A percentile compares a stretch with the other conserved stretches of the same genome.
Evolutionary conservation across 2,888 invertebrate species (phyloP).

Genomic region (Pandemis corylana): DNA sequence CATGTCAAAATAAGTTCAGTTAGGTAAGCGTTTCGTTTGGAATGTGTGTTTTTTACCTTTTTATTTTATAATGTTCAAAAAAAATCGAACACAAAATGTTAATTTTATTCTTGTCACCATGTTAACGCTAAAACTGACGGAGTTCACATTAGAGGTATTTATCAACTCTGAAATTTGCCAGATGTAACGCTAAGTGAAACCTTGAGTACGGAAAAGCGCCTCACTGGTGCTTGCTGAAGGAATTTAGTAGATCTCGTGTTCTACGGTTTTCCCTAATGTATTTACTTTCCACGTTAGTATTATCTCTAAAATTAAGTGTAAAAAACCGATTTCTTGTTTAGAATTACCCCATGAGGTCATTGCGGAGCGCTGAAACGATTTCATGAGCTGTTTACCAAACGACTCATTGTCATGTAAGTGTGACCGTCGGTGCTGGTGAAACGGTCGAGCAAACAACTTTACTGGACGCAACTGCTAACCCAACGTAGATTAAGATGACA

Average conservation of each 20-base stretch:
- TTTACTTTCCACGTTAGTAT: conserved; percentile 15
- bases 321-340: conserved; percentile 6
- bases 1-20: too few relatives aligned
- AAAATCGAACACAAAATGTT: background rate
- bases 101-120: background rate
- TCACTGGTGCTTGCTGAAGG: background rate
- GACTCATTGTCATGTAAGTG: conserved; percentile 30
- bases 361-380: conserved; percentile 5
- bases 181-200: conserved; percentile 1
- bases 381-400: conserved; percentile 19
- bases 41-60: too few relatives aligned
- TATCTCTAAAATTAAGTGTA: conserved; percentile 8
- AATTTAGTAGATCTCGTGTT: background rate
- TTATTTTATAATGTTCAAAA: too few relatives aligned
- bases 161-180: background rate
- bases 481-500: background rate
- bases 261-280: conserved; percentile 4
- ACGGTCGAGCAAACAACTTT: conserved; percentile 6
- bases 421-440: background rate
- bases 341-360: conserved; percentile 19
- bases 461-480: background rate
- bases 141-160: background rate
- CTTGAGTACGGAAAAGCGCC: background rate
- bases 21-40: too few relatives aligned
- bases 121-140: background rate